These are phyloP conservation scores for Artemia franciscana DNA, from an alignment of 1,140 invertebrate genomes.

Conservation along the genomic window DNA sequence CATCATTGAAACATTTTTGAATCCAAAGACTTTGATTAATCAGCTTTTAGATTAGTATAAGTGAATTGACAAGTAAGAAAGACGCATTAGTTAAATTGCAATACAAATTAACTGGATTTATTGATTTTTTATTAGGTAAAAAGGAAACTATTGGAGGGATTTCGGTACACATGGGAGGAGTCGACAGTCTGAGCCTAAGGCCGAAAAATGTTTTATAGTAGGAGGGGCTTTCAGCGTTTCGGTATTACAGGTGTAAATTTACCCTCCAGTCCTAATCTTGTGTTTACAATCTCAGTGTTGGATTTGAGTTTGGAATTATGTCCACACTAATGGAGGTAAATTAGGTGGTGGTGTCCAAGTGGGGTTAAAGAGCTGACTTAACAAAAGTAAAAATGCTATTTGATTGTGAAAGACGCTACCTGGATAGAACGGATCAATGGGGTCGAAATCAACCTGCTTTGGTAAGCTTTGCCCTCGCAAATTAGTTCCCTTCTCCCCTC, in stretches of 20 bases:
- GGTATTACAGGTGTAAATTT: neutral
- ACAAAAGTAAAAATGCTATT: neutral
- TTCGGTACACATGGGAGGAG: too few species aligned
- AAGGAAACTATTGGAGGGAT: too few species aligned
- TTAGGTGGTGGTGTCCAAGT: neutral
- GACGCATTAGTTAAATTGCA: neutral
- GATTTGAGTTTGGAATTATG: neutral
- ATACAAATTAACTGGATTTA: neutral
- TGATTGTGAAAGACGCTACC: neutral
- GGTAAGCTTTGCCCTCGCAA: neutral
- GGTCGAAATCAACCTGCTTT: neutral
- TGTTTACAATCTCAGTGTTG: too few species aligned
- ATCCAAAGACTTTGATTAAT: too few species aligned
- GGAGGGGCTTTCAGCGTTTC: neutral
- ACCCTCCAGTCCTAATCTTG: neutral
- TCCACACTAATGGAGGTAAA: neutral
- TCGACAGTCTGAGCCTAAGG: too few species aligned
- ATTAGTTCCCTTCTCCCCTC: too few species aligned
- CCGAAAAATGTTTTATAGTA: neutral
- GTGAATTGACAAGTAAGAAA: neutral
- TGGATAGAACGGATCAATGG: neutral
- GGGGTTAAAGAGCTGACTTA: neutral
- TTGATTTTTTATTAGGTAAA: neutral
- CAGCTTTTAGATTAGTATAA: too few species aligned
- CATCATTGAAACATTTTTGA: too few species aligned